Evolutionary conservation across 1,140 invertebrate genomes (phyloP).

Genomic region (Xylocopa sonorina): DNA sequence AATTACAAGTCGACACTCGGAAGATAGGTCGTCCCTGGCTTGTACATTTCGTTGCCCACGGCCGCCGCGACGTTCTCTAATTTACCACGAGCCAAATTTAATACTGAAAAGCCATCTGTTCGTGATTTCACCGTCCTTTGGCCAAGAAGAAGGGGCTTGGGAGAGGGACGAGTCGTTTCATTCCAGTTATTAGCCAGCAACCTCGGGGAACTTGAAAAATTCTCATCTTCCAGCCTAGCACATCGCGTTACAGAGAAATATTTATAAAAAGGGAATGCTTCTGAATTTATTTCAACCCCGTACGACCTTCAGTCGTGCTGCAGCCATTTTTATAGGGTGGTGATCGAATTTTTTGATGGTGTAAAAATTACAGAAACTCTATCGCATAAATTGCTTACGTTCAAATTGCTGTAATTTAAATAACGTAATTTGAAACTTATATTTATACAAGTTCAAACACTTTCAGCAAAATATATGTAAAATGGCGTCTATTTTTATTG

Average conservation of each 20-base stretch:
- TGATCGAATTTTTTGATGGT: too few species aligned
- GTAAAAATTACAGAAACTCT: too few species aligned
- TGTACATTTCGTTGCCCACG: conserved; percentile 54
- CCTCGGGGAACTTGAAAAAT: conserved; percentile 33
- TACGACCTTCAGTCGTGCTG: too few species aligned
- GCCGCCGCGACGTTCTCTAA: conserved; percentile 51
- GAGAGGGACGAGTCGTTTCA: neutral
- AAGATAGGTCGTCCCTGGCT: conserved; percentile 49
- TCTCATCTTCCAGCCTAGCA: conserved; percentile 5
- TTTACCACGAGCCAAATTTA: conserved; percentile 65
- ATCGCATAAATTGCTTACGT: too few species aligned
- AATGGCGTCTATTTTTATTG: too few species aligned
- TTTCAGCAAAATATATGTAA: too few species aligned
- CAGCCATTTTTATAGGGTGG: too few species aligned
- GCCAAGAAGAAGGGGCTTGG: neutral
- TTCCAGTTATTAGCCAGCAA: conserved; percentile 25
- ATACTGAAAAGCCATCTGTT: conserved; percentile 58
- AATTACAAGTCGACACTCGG: conserved; percentile 62
- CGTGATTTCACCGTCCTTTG: conserved; percentile 42
- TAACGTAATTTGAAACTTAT: too few species aligned
- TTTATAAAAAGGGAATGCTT: neutral
- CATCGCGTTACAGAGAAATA: neutral
- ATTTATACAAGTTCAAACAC: too few species aligned
- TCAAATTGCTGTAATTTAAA: too few species aligned
- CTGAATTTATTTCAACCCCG: neutral